Conservation (phyloP, 1,140 invertebrate genomes). For the Drosophila arizonae region DNA sequence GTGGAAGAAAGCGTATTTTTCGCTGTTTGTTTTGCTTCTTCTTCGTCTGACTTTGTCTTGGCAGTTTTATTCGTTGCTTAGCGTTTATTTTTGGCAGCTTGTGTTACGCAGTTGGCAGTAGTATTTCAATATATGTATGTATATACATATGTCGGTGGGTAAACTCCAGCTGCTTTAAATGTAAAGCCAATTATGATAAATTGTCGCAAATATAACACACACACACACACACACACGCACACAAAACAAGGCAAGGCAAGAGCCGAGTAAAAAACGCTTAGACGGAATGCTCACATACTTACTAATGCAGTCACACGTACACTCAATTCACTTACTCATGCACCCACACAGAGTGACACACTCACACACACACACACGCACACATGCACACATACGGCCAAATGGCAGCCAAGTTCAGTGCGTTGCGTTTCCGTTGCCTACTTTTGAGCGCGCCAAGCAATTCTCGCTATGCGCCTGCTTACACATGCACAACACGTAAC, state of each 20-base stretch:
- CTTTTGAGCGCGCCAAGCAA: slow-evolving; percentile 24
- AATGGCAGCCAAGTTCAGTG: not conserved
- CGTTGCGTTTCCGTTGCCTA: slow-evolving; percentile 12
- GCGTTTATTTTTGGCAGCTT: slow-evolving; percentile 37
- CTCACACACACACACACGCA: not conserved
- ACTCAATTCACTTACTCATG: no score
- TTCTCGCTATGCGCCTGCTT: slow-evolving; percentile 4
- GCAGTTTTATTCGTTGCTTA: slow-evolving; percentile 5
- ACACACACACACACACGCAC: not conserved
- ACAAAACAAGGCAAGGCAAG: not conserved
- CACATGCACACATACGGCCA: not conserved
- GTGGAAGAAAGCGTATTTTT: slow-evolving; percentile 7
- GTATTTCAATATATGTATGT: not conserved
- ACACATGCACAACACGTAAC: slow-evolving; percentile 19
- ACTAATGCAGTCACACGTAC: no score
- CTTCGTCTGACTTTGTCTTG: slow-evolving; percentile 6
- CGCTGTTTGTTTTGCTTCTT: not conserved
- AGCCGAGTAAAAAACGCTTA: no score
- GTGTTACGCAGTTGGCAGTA: slow-evolving; percentile 53
- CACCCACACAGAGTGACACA: not conserved
- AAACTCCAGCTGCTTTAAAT: not conserved
- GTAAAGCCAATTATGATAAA: slow-evolving; percentile 5
- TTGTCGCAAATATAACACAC: not conserved
- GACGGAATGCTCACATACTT: no score
- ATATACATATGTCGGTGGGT: slow-evolving; percentile 13